Evolutionary conservation across 53 echinoderm and acorn worm species (phyloP).

Genomic region (Holothuria scabra): DNA sequence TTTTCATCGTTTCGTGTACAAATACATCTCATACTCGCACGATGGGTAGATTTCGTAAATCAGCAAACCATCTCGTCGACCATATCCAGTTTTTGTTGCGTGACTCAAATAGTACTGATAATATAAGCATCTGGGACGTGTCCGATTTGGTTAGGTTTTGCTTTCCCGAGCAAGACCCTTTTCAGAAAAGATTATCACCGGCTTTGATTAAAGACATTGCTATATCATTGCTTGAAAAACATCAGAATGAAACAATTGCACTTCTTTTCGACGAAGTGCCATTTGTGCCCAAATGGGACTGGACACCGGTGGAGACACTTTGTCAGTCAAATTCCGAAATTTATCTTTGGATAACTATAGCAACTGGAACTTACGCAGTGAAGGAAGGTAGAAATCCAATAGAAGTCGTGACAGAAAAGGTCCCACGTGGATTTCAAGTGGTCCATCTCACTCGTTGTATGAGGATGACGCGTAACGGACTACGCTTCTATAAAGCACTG

Average conservation of each 20-base stretch:
- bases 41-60: conserved; percentile 59
- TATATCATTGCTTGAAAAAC: conserved; percentile 10
- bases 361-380: conserved; percentile 53
- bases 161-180: conserved; percentile 47
- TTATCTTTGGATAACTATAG: conserved; percentile 56
- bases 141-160: conserved; percentile 52
- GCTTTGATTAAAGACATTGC: conserved; percentile 40
- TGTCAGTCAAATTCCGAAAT: conserved; percentile 5
- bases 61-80: conserved; percentile 55
- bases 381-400: neutral
- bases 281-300: conserved; percentile 61
- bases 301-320: conserved; percentile 48
- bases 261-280: conserved; percentile 66
- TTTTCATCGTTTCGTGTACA: conserved; percentile 62
- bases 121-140: conserved; percentile 37
- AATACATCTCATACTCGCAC: conserved; percentile 64
- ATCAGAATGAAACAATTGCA: conserved; percentile 33
- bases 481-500: conserved; percentile 57
- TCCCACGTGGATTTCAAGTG: conserved; percentile 30
- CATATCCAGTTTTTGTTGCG: conserved; percentile 20
- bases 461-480: conserved; percentile 67
- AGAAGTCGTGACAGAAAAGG: conserved; percentile 14
- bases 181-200: conserved; percentile 41
- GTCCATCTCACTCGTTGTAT: conserved; percentile 56
- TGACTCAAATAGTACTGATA: neutral